These are phyloP conservation scores for Achroia grisella DNA, from an alignment of 1,140 invertebrate genomes.

Conservation along the genomic window DNA sequence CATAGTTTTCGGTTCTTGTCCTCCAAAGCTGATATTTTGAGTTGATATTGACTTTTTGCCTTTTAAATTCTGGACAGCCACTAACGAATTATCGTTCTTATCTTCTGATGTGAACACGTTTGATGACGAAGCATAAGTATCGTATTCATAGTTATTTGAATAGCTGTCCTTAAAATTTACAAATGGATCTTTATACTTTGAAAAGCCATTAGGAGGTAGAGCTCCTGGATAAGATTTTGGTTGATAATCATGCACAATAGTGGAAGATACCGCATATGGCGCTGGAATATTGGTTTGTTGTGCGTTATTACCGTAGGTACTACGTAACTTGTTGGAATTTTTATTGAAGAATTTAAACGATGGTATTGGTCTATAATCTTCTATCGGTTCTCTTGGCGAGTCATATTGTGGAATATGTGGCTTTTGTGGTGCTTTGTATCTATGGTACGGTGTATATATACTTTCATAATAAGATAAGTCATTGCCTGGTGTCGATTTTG, in stretches of 20 bases:
- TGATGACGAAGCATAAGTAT: slow-evolving; percentile 48
- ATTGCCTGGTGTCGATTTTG: slow-evolving; percentile 22
- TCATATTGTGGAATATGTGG: slow-evolving; percentile 27
- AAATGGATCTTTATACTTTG: slow-evolving; percentile 41
- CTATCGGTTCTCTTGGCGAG: slow-evolving; percentile 22
- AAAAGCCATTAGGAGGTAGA: slow-evolving; percentile 16
- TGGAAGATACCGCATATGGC: slow-evolving; percentile 50
- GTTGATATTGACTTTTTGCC: slow-evolving; percentile 59
- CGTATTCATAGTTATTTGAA: slow-evolving; percentile 48
- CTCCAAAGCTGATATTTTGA: slow-evolving; percentile 64
- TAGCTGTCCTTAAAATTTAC: slow-evolving; percentile 46
- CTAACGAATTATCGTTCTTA: slow-evolving; percentile 30
- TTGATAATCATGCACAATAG: slow-evolving; percentile 56
- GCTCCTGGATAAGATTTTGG: slow-evolving; percentile 30
- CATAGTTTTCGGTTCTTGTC: slow-evolving; percentile 50
- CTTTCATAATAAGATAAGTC: slow-evolving; percentile 63
- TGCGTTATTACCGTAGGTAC: slow-evolving; percentile 13
- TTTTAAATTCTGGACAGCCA: slow-evolving; percentile 27
- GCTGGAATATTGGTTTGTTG: slow-evolving; percentile 6
- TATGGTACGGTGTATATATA: slow-evolving; percentile 33
- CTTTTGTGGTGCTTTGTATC: slow-evolving; percentile 28
- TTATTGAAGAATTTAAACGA: slow-evolving; percentile 24
- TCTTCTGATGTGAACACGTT: slow-evolving; percentile 42
- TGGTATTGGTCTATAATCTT: slow-evolving; percentile 38
- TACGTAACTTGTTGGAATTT: background rate